Percentiles rank a stretch among this genome's conserved stretches.
phyloP scores from a whole-genome alignment of 2,797 vertebrate genomes.

The Molossus alvarezi region DNA sequence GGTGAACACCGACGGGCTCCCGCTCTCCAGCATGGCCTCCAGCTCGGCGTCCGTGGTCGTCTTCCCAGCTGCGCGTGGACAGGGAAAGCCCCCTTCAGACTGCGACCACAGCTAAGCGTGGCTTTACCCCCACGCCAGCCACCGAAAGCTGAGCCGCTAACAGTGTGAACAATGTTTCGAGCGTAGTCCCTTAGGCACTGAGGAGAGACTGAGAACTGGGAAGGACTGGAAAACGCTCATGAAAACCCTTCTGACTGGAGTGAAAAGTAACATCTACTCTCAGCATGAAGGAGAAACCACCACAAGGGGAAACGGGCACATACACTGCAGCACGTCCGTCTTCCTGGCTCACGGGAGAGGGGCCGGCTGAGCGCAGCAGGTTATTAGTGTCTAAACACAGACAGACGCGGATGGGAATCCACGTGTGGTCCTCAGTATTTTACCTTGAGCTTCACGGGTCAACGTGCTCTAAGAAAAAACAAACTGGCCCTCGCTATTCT shows the following conservation, averaged over 20 bases:
- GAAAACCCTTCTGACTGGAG: background rate
- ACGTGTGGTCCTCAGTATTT: background rate
- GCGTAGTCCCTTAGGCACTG: background rate
- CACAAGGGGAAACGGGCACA: no score
- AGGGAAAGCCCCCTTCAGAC: background rate
- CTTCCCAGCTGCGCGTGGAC: constrained; percentile 93
- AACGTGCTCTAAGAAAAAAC: background rate
- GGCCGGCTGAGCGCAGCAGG: no score
- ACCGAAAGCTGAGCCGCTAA: background rate
- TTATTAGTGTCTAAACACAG: no score
- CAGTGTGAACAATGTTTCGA: background rate
- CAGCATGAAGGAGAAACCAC: no score
- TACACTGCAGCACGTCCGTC: no score
- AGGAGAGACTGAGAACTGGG: background rate
- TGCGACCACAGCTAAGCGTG: fast-evolving
- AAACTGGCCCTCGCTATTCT: background rate
- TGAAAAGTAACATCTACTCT: no score
- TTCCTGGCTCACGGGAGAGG: no score
- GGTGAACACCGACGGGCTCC: constrained; percentile 96
- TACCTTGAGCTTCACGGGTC: background rate
- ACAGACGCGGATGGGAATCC: no score
- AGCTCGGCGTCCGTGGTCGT: constrained; percentile 96
- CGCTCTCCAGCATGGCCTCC: constrained; percentile 97
- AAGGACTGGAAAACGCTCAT: background rate
- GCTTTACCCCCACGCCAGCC: background rate